Evolutionary conservation across 92 coral and sea anemone genomes (phyloP), one percentile per base, ranked within the genome.

Genomic region (Paramuricea clavata): DNA sequence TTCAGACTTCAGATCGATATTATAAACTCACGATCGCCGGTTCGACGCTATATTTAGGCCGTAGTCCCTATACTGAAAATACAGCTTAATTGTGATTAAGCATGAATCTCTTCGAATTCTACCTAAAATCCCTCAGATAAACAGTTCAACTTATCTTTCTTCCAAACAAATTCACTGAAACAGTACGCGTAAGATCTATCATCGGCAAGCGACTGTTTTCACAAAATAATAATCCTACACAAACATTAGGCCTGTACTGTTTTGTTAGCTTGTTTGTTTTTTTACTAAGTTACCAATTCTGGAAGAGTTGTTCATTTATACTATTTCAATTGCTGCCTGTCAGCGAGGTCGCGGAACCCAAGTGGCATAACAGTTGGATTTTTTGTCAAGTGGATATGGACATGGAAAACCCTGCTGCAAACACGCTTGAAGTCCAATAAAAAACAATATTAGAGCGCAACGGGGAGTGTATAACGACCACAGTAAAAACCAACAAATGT

Each of bases 241-340:
- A 74, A 74, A 74, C 81, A 74, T 44, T 44, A 26, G 10, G 6
- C 19, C 33, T 74, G 60, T 43, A 9, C 31, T 74, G 61, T 74
- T 74, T 74, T 49, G 81, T 74, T 49, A 74, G 42, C 4, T 35
- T 74, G 81, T 74, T 74, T 74, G 80, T 74, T 74, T 72, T 74
- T 74, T 41, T 35, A 9, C 54, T 0, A 74, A 21, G 44, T 74
- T 47, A 25, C 81, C 81, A 74, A 74, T n/a, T n/a, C n/a, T 41
- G 81, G 35, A 36, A 74, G 81, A 44, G 81, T 74, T 74, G 81
- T 74, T 41, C 59, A 74, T 44, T 44, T 44, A 41, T 25, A 74
- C 60, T 23, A 50, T 10, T 74, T 74, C 39, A 74, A 74, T 47
- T 1, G 21, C 22, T 19, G 54, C 64, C 81, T 27, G 16, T 50